Conservation (phyloP, 2,888 invertebrate genomes). For the Chironomus tentans region DNA sequence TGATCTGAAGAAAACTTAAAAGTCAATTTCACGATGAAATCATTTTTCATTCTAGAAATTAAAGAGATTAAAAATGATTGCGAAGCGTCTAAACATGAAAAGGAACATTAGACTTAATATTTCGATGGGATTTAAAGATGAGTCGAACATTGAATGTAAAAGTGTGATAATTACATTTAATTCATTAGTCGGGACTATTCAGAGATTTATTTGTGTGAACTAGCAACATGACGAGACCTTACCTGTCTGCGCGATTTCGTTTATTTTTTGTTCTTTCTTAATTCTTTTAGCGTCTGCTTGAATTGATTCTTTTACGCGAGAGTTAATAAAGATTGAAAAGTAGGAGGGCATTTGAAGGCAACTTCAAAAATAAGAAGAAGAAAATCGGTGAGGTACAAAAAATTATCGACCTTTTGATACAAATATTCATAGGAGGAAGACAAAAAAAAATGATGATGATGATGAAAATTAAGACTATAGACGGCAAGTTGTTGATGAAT, state of each 20-base stretch:
- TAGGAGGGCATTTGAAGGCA: conserved; percentile 1
- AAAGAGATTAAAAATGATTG: not conserved
- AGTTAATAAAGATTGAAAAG: conserved; percentile 7
- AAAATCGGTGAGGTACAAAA: not conserved
- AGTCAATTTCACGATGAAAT: not conserved
- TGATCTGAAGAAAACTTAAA: not conserved
- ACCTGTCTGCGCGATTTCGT: not conserved
- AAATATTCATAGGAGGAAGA: no score
- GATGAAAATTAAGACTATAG: no score
- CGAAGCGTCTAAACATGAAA: no score
- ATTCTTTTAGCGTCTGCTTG: not conserved
- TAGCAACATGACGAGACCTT: not conserved
- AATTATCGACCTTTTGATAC: no score
- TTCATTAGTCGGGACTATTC: not conserved
- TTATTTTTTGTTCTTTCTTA: not conserved
- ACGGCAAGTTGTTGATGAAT: not conserved
- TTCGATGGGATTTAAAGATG: not conserved
- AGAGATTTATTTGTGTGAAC: not conserved
- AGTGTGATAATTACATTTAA: conserved; percentile 27
- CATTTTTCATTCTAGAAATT: not conserved
- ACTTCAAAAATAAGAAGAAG: not conserved
- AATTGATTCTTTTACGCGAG: not conserved
- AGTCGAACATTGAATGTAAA: not conserved
- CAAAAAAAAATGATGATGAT: no score
- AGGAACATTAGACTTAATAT: not conserved